These are phyloP conservation scores for Zapus hudsonius DNA, from an alignment of 2,113 vertebrate species.

Conservation along the genomic window DNA sequence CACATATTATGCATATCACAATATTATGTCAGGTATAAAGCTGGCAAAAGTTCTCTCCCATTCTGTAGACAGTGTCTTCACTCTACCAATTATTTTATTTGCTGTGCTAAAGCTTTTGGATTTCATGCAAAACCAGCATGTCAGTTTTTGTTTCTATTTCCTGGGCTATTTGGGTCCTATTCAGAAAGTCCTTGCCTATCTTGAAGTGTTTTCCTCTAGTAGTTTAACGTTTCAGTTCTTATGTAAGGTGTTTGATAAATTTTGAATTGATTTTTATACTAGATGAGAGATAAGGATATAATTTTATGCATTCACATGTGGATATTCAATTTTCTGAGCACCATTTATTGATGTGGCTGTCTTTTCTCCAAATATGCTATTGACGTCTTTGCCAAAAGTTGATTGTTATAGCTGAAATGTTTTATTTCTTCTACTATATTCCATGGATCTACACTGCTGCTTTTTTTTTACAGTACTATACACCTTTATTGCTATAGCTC, in stretches of 20 bases:
- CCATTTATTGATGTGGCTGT: no score
- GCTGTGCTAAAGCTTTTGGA: background rate
- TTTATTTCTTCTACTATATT: background rate
- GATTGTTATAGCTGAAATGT: background rate
- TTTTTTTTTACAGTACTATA: background rate
- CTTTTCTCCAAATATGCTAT: background rate
- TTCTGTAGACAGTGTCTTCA: background rate
- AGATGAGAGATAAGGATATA: background rate
- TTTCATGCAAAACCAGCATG: background rate
- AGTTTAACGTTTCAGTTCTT: background rate
- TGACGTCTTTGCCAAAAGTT: background rate
- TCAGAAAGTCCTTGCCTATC: background rate
- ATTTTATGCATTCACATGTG: background rate
- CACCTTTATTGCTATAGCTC: background rate
- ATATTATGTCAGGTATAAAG: background rate
- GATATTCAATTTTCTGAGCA: background rate
- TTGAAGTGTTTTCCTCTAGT: background rate
- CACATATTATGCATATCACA: background rate
- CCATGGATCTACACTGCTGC: background rate
- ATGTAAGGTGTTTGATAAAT: background rate
- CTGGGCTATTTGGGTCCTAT: background rate
- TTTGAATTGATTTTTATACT: background rate
- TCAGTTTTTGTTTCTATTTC: background rate
- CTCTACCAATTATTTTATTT: background rate
- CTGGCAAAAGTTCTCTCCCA: background rate